phyloP scores from a whole-genome alignment of 2,888 invertebrate species.

The Perdita meconis region DNA sequence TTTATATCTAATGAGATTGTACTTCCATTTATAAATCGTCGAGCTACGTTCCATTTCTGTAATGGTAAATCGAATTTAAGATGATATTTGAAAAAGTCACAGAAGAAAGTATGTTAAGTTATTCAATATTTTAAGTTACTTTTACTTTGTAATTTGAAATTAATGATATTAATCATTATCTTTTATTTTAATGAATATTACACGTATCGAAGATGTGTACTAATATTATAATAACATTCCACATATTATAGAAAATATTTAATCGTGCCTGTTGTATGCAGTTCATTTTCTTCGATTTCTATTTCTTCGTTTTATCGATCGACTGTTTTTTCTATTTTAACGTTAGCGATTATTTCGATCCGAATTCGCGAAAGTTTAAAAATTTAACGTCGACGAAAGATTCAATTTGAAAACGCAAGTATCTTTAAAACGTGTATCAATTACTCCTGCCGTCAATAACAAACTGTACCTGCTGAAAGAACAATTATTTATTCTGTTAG shows the following conservation, averaged over 20 bases:
- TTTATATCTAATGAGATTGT: too few relatives aligned
- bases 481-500: conserved; percentile 82
- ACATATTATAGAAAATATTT: background rate
- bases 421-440: conserved; percentile 15
- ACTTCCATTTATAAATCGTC: too few relatives aligned
- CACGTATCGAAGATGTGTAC: conserved; percentile 3
- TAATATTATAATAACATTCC: conserved; percentile 3
- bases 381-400: conserved; percentile 20
- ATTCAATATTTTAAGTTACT: background rate
- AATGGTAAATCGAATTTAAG: too few relatives aligned
- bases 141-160: conserved; percentile 4
- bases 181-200: conserved; percentile 4
- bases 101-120: too few relatives aligned
- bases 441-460: conserved; percentile 74
- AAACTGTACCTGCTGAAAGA: conserved; percentile 82
- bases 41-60: too few relatives aligned
- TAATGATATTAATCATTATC: background rate
- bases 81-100: too few relatives aligned
- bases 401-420: conserved; percentile 42
- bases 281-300: background rate
- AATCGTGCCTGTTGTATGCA: too few relatives aligned
- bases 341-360: background rate
- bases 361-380: background rate
- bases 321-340: conserved; percentile 3
- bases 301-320: background rate